Conservation (phyloP, 2,113 vertebrate genomes). For the Camarhynchus parvulus region DNA sequence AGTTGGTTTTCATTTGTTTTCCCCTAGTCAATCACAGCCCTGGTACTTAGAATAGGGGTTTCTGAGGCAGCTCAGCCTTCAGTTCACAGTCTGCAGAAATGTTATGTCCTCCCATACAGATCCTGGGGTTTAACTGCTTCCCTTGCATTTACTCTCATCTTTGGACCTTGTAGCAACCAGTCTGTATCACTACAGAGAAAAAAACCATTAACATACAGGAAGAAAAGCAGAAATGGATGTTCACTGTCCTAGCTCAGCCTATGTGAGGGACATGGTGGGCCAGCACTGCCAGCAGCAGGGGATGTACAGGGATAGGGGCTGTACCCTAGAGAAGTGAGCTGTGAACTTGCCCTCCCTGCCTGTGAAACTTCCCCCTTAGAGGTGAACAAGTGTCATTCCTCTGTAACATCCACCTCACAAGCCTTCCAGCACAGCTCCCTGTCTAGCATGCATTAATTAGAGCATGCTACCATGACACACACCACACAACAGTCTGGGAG, state of each 20-base stretch:
- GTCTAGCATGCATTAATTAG: background rate
- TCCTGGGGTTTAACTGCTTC: background rate
- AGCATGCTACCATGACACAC: background rate
- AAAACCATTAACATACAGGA: background rate
- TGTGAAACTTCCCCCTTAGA: background rate
- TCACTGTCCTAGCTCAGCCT: background rate
- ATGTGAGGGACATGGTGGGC: accelerated
- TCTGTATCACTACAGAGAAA: background rate
- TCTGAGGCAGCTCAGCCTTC: background rate
- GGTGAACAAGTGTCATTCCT: background rate
- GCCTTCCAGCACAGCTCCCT: background rate
- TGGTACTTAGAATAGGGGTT: background rate
- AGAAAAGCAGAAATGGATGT: background rate
- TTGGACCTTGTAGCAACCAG: background rate
- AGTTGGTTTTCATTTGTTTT: background rate
- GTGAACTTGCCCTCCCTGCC: background rate
- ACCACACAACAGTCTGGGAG: background rate
- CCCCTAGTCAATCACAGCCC: background rate
- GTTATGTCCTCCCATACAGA: background rate
- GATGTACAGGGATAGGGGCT: background rate
- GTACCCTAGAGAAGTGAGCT: background rate
- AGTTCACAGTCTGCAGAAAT: background rate
- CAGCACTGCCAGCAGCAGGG: background rate
- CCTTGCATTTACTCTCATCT: background rate
- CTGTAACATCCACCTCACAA: background rate